These are phyloP conservation scores for Poecilia velifera DNA, from an alignment of 2,797 vertebrate genomes.

Conservation along the genomic window DNA sequence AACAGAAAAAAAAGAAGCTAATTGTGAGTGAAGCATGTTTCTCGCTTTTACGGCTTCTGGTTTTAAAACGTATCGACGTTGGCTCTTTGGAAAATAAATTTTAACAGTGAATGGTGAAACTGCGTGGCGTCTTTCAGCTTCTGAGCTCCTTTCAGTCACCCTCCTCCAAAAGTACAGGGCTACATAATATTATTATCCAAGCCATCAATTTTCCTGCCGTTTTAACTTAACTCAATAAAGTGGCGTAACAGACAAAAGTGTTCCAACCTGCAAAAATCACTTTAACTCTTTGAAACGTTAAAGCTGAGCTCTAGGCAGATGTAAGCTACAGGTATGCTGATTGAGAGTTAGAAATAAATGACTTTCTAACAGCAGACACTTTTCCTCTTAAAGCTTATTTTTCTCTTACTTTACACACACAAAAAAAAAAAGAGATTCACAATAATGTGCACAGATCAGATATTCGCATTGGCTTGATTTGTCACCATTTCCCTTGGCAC, in stretches of 20 bases:
- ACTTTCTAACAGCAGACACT: not conserved
- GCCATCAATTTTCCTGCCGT: constrained; percentile 21
- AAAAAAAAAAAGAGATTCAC: not conserved
- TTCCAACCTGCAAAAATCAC: constrained; percentile 11
- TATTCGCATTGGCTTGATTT: constrained; percentile 71
- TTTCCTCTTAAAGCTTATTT: constrained; percentile 6
- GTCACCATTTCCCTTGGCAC: constrained; percentile 78
- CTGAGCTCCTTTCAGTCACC: constrained; percentile 22
- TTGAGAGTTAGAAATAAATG: constrained; percentile 8
- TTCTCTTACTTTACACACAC: not conserved
- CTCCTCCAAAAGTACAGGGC: constrained; percentile 5
- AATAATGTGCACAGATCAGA: constrained; percentile 45
- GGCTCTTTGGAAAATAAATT: not conserved
- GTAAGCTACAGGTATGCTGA: constrained; percentile 13
- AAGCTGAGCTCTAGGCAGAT: not conserved
- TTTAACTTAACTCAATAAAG: constrained; percentile 37
- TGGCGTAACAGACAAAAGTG: constrained; percentile 20
- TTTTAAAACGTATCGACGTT: not conserved
- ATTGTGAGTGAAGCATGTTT: not conserved
- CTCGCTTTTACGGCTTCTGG: not conserved
- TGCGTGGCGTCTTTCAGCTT: constrained; percentile 12
- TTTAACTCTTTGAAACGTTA: constrained; percentile 9
- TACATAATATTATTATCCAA: constrained; percentile 30
- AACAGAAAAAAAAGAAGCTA: not conserved
- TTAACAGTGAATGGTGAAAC: not conserved